Percentiles rank a stretch among this genome's conserved stretches.
Conservation (phyloP, 2,888 invertebrate genomes). For the Dasysyrphus albostriatus region DNA sequence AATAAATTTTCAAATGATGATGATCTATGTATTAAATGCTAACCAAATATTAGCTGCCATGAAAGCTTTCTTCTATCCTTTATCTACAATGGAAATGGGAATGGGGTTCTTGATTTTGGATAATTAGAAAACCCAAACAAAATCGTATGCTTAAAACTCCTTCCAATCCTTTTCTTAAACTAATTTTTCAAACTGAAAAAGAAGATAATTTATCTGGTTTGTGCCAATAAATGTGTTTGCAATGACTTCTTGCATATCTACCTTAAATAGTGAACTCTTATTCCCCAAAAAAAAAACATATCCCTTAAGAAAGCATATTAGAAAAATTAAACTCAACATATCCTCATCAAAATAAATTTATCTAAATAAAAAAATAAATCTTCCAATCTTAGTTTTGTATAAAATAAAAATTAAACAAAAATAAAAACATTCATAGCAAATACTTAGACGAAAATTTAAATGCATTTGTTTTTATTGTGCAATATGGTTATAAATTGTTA, state of each 20-base stretch:
- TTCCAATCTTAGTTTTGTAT: conserved; percentile 68
- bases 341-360: conserved; percentile 44
- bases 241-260: conserved; percentile 1
- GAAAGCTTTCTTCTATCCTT: no score
- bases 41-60: no score
- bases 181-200: no score
- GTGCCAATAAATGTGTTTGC: background rate
- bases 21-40: no score
- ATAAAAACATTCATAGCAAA: conserved; percentile 10
- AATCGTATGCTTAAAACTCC: background rate
- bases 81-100: no score
- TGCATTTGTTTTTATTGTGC: conserved; percentile 70
- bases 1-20: no score
- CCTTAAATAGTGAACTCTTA: background rate
- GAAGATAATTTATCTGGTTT: background rate
- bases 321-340: conserved; percentile 38
- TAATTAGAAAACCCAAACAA: background rate
- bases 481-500: conserved; percentile 68
- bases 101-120: no score
- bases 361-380: conserved; percentile 43
- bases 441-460: conserved; percentile 1
- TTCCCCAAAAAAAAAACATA: conserved; percentile 37
- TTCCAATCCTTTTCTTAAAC: background rate
- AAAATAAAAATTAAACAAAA: conserved; percentile 21
- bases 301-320: conserved; percentile 30